Conservation (phyloP, 1,140 invertebrate genomes). For the Zaprionus ghesquierei region DNA sequence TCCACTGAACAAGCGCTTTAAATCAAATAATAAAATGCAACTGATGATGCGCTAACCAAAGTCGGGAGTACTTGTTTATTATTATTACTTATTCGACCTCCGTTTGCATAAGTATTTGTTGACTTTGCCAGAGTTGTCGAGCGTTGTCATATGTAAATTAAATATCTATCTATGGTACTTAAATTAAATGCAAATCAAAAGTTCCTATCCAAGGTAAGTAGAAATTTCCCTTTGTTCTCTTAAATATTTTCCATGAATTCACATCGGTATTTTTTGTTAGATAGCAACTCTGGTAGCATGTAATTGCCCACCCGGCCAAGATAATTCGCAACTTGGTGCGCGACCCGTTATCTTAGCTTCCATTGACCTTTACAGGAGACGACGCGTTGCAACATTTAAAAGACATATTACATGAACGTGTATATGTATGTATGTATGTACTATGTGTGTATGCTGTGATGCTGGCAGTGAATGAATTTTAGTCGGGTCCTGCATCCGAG, state of each 20-base stretch:
- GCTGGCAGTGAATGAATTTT: conserved; percentile 23
- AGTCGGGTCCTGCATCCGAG: background rate
- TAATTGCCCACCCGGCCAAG: conserved; percentile 1
- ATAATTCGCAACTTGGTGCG: background rate
- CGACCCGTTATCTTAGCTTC: conserved; percentile 27
- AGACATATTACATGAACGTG: too few species aligned
- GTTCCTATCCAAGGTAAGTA: background rate
- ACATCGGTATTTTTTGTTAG: background rate
- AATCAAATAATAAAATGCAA: conserved; percentile 38
- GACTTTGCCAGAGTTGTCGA: conserved; percentile 15
- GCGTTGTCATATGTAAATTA: background rate
- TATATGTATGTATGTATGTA: too few species aligned
- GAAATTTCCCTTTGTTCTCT: background rate
- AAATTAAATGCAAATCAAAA: background rate
- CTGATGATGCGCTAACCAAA: conserved; percentile 33
- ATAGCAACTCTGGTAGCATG: conserved; percentile 1
- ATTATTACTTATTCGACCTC: conserved; percentile 25
- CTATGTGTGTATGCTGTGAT: too few species aligned
- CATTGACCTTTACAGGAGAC: conserved; percentile 38
- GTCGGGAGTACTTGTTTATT: conserved; percentile 11
- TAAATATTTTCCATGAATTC: background rate
- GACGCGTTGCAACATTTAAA: too few species aligned
- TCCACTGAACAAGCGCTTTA: conserved; percentile 27
- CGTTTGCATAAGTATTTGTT: conserved; percentile 16
- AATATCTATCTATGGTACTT: background rate